phyloP scores from a whole-genome alignment of 2,888 invertebrate species.

The Leucania comma region DNA sequence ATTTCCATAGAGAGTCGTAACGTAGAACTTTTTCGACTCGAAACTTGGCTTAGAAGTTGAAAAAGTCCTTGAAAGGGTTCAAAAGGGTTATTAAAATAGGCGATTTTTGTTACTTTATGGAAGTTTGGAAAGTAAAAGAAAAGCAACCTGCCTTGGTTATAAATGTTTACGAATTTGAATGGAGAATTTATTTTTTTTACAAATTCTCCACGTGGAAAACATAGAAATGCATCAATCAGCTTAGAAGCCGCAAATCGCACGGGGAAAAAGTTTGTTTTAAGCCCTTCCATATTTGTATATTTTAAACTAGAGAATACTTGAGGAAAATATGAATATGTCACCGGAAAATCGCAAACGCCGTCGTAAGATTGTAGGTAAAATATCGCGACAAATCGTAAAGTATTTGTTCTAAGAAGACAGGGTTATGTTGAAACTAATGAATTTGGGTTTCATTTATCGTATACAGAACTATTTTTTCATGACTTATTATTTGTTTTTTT shows the following conservation, averaged over 20 bases:
- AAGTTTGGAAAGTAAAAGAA: conserved; percentile 54
- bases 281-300: neutral
- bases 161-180: conserved; percentile 44
- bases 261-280: neutral
- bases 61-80: conserved; percentile 56
- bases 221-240: conserved; percentile 41
- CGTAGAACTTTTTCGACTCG: conserved; percentile 52
- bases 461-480: no score
- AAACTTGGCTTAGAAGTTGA: conserved; percentile 59
- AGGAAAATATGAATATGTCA: neutral
- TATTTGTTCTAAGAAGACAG: no score
- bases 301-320: neutral
- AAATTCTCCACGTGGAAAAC: conserved; percentile 51
- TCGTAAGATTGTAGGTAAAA: no score
- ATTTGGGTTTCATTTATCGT: no score
- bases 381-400: no score
- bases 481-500: no score
- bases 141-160: conserved; percentile 41
- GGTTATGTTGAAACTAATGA: no score
- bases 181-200: neutral
- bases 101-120: conserved; percentile 53
- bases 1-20: conserved; percentile 47
- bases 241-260: conserved; percentile 30
- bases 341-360: no score
- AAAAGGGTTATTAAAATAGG: conserved; percentile 63